Conservation (phyloP, 2,113 vertebrate species). For the Pogonocichla stellata region DNA sequence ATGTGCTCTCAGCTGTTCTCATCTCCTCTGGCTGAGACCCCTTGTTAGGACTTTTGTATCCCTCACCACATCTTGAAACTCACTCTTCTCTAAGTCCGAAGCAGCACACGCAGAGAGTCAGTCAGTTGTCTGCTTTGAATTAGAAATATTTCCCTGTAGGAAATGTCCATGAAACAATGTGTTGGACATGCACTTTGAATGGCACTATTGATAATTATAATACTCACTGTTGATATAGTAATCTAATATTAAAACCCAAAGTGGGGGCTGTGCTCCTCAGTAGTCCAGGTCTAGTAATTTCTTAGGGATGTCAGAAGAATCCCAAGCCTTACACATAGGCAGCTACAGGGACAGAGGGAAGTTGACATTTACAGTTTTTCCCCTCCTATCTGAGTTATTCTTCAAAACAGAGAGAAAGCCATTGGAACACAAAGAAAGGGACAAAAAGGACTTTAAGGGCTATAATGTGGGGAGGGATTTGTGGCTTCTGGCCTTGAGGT, state of each 20-base stretch:
- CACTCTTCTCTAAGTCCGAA: background rate
- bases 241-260: background rate
- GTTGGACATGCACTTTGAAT: background rate
- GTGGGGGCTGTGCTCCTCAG: background rate
- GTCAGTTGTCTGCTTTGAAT: background rate
- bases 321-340: background rate
- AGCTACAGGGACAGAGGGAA: background rate
- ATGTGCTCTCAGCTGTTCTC: background rate
- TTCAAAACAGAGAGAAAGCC: background rate
- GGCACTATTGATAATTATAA: background rate
- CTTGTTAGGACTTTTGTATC: background rate
- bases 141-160: background rate
- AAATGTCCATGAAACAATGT: background rate
- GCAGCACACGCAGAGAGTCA: background rate
- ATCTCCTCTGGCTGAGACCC: background rate
- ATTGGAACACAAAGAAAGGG: background rate
- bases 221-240: background rate
- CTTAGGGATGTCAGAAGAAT: background rate
- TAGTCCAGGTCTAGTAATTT: fast-evolving
- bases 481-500: background rate
- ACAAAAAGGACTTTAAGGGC: background rate
- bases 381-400: background rate
- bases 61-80: background rate
- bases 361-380: fast-evolving
- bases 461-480: background rate